A percentile compares a stretch with the other conserved stretches of the same genome.
These are phyloP conservation scores for Mungos mungo DNA, from an alignment of 2,113 vertebrate species.

Conservation along the genomic window DNA sequence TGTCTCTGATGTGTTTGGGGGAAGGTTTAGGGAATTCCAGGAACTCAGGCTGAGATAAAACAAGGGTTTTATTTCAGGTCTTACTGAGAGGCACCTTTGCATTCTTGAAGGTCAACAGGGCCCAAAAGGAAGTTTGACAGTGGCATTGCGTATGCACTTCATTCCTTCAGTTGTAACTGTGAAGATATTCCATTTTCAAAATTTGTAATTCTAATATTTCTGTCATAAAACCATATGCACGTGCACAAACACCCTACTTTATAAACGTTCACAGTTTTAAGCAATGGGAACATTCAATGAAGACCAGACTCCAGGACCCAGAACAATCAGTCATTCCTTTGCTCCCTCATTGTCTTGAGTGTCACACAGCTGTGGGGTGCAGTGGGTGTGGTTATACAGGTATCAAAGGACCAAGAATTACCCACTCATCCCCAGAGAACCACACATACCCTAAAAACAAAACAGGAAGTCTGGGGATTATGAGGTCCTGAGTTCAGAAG, in stretches of 20 bases:
- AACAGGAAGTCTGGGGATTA: background rate
- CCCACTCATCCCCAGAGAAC: background rate
- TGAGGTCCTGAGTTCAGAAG: background rate
- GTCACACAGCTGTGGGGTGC: background rate
- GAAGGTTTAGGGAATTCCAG: background rate
- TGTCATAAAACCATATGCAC: constrained; percentile 49
- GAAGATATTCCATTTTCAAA: constrained; percentile 67
- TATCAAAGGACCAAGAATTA: background rate
- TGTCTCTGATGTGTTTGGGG: background rate
- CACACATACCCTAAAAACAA: background rate
- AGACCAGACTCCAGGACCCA: background rate
- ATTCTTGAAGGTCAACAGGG: background rate
- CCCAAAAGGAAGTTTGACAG: background rate
- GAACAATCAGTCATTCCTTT: background rate
- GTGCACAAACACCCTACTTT: constrained; percentile 67
- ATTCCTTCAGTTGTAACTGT: background rate
- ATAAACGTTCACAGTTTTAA: constrained; percentile 77
- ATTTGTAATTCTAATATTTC: constrained; percentile 73
- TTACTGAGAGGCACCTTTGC: background rate
- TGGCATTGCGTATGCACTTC: accelerated
- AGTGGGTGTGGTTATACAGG: no score
- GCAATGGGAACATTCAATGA: constrained; percentile 68
- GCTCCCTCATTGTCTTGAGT: background rate
- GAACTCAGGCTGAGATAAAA: background rate
- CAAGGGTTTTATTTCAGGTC: background rate